These are phyloP conservation scores for Berghia stephanieae DNA, from an alignment of 1,140 invertebrate species.

Conservation along the genomic window DNA sequence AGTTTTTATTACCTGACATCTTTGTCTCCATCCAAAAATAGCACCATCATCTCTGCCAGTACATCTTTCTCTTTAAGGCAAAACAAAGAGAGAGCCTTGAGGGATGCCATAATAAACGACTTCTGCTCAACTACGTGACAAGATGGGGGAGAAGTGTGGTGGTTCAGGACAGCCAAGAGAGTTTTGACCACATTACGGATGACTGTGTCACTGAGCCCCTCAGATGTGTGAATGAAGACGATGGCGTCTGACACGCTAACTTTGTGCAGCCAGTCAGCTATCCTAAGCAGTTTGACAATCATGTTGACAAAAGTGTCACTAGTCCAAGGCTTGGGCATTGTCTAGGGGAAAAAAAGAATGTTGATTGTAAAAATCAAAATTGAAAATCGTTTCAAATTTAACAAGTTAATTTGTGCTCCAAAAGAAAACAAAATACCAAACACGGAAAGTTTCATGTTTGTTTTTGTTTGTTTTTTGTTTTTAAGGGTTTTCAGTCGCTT, in stretches of 20 bases:
- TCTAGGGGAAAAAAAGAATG: constrained; percentile 50
- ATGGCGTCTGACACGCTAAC: constrained; percentile 52
- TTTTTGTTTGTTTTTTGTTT: too few species aligned
- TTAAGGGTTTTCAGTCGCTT: too few species aligned
- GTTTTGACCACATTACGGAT: constrained; percentile 42
- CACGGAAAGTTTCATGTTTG: too few species aligned
- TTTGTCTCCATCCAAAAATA: constrained; percentile 63
- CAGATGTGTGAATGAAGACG: constrained; percentile 48
- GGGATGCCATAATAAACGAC: constrained; percentile 51
- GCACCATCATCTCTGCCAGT: constrained; percentile 57
- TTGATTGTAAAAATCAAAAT: too few species aligned
- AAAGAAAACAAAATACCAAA: too few species aligned
- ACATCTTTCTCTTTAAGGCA: constrained; percentile 53
- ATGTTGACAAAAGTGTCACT: constrained; percentile 52
- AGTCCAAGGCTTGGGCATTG: constrained; percentile 63
- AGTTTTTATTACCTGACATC: constrained; percentile 64
- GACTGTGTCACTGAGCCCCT: constrained; percentile 47
- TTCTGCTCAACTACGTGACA: constrained; percentile 52
- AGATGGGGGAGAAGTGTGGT: constrained; percentile 49
- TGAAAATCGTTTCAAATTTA: too few species aligned
- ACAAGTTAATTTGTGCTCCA: too few species aligned
- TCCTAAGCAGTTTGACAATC: constrained; percentile 51
- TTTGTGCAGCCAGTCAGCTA: constrained; percentile 53
- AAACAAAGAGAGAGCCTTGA: constrained; percentile 54
- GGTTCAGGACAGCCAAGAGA: constrained; percentile 50